phyloP scores from a whole-genome alignment of 1,140 invertebrate species.

The Drosophila parvula region DNA sequence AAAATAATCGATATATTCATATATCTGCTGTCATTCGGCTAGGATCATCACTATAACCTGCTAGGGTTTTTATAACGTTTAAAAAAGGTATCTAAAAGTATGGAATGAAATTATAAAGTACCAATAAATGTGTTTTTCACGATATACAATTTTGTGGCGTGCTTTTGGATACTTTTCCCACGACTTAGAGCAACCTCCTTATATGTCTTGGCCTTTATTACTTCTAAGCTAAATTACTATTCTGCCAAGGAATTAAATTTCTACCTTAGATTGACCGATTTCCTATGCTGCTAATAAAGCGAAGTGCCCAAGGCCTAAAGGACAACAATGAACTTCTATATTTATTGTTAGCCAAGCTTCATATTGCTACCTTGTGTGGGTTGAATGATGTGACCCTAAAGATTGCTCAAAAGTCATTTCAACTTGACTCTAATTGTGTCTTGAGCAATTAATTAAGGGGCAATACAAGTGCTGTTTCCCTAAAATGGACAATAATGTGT shows the following conservation, averaged over 20 bases:
- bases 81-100: too few species aligned
- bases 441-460: constrained; percentile 61
- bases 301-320: neutral
- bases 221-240: neutral
- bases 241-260: neutral
- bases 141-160: too few species aligned
- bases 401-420: constrained; percentile 40
- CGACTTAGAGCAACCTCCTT: too few species aligned
- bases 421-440: constrained; percentile 50
- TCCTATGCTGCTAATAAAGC: neutral
- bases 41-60: too few species aligned
- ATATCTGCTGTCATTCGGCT: too few species aligned
- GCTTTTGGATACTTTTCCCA: too few species aligned
- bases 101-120: too few species aligned
- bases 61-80: too few species aligned
- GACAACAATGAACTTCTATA: neutral
- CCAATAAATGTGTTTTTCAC: too few species aligned
- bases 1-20: too few species aligned
- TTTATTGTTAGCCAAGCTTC: neutral
- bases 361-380: neutral
- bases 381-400: constrained; percentile 4
- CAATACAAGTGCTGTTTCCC: constrained; percentile 20
- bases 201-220: too few species aligned
- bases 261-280: too few species aligned
- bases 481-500: constrained; percentile 24